Evolutionary conservation across 2,113 vertebrate species (phyloP), one percentile per base, ranked within the genome.

Genomic region (Cranoglanis bouderius): DNA sequence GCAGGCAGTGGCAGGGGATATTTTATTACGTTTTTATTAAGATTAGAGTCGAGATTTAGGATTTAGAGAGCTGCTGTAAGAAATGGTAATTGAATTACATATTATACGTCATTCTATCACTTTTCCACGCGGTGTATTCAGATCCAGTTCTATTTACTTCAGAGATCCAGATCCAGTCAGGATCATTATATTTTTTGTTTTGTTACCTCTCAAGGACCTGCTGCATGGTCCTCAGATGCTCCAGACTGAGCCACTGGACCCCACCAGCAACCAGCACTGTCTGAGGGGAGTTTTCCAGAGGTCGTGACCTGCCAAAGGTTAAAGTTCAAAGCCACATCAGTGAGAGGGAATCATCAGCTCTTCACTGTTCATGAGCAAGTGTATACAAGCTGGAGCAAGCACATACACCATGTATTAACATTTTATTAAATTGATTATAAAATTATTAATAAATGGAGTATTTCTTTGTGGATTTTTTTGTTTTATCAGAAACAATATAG

Each of bases 181-280:
- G 19, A 26, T 75, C 70, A 59, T 61, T 85, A 24, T 40, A 40
- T 29, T 43, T 75, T 43, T 3, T 38, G 70, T 59, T 59, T 35
- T 24, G 10, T 77, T 94, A 98, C 98, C 97, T 97, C 89, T 95
- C 94, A 88, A 99, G 94, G 85, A 99, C 96, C 61, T 97, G 96
- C 67, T 95, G 95, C 91, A 99, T 95, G 85, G 96, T 98, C 91
- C 94, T 95, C 92, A 99, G 93, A 90, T 99, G 98, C 92, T 97
- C 94, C 67, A 94, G 94, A 93, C 96, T 98, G 81, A 99, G 97
- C 98, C 98, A 99, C 93, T 99, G 98, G 92, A 99, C 98, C 46
- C 98, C 98, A 85, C 98, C 98, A 93, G 97, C 96, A 86, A 99
- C 97, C 93, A 99, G 94, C 88, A 98, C 95, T 0, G 98, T 99